A percentile compares a stretch with the other conserved stretches of the same genome.
phyloP scores from a whole-genome alignment of 2,113 vertebrate species.

The Osmerus eperlanus region DNA sequence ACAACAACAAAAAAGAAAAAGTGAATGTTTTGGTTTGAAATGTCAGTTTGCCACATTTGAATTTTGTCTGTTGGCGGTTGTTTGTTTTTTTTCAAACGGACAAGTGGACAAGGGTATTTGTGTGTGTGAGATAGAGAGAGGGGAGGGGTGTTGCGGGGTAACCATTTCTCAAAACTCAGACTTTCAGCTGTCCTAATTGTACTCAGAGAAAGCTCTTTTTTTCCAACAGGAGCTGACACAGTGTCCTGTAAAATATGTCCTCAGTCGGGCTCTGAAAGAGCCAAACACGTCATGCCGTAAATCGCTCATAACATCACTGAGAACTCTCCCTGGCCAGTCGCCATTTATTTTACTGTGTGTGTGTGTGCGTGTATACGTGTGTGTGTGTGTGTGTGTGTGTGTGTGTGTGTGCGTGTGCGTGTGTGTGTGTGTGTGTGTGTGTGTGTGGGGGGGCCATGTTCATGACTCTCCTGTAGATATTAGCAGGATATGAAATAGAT shows the following conservation, averaged over 20 bases:
- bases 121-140: not conserved
- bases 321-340: constrained; percentile 23
- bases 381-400: not conserved
- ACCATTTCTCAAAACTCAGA: no score
- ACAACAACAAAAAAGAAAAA: not conserved
- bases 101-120: no score
- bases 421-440: not conserved
- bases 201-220: not conserved
- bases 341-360: constrained; percentile 32
- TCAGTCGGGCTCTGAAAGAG: not conserved
- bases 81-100: no score
- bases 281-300: constrained; percentile 31
- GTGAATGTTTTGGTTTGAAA: constrained; percentile 55
- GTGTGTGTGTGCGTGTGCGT: not conserved
- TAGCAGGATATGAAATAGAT: constrained; percentile 35
- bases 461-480: constrained; percentile 34
- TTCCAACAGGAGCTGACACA: not conserved
- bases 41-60: not conserved
- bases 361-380: not conserved
- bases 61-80: no score
- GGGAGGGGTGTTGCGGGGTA: not conserved
- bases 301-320: constrained; percentile 34
- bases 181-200: no score
- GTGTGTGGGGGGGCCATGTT: constrained; percentile 2
- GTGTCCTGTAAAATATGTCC: constrained; percentile 29